A percentile compares a stretch with the other conserved stretches of the same genome.
These are phyloP conservation scores for Lamellibrachia columna DNA, from an alignment of 2,888 invertebrate species.

Conservation along the genomic window DNA sequence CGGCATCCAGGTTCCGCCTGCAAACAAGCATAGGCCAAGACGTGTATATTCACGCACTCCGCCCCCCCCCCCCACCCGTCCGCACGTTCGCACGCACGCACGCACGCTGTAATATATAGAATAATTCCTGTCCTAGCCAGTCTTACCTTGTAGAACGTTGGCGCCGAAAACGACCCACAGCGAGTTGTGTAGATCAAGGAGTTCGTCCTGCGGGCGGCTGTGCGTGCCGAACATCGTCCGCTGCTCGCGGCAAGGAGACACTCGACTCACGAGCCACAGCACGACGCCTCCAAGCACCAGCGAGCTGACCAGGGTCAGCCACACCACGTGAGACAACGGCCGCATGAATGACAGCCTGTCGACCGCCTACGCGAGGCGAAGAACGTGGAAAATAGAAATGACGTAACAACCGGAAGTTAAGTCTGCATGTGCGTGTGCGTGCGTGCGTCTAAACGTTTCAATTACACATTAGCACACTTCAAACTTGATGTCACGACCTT, in stretches of 20 bases:
- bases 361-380: neutral
- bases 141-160: conserved; percentile 28
- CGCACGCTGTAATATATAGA: neutral
- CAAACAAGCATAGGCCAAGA: neutral
- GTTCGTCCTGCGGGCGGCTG: neutral
- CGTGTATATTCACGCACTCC: neutral
- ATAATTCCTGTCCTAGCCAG: neutral
- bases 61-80: neutral
- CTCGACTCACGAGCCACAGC: conserved; percentile 26
- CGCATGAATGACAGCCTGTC: neutral
- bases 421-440: neutral
- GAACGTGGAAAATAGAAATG: neutral
- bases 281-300: conserved; percentile 23
- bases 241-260: conserved; percentile 17
- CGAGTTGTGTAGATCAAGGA: conserved; percentile 17
- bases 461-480: no score
- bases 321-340: conserved; percentile 23
- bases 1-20: conserved; percentile 36
- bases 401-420: neutral
- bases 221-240: neutral
- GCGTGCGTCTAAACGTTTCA: neutral
- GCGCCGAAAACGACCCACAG: conserved; percentile 18
- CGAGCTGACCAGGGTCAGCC: conserved; percentile 18
- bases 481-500: no score
- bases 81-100: neutral